Conservation (phyloP, 1,140 invertebrate genomes). For the Zeugodacus cucurbitae region DNA sequence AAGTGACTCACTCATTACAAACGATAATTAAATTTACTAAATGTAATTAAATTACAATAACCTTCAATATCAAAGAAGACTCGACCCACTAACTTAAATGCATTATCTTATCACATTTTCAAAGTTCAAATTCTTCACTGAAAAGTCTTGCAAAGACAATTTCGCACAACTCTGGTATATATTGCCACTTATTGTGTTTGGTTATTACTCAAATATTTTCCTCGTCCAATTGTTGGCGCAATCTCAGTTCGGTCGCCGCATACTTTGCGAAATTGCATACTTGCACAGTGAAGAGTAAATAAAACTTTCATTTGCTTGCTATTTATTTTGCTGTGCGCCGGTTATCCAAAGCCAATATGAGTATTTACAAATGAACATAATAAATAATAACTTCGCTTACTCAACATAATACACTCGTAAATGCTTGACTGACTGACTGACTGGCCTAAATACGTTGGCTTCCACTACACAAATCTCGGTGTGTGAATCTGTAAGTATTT, state of each 20-base stretch:
- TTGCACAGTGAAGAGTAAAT: background rate
- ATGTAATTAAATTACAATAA: no score
- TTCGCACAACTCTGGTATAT: background rate
- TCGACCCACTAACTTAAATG: no score
- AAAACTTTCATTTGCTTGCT: background rate
- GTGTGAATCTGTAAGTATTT: background rate
- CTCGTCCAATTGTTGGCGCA: background rate
- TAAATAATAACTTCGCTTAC: conserved; percentile 2
- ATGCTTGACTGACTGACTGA: background rate
- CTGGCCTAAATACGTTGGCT: background rate
- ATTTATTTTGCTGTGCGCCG: conserved; percentile 13
- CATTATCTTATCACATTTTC: no score
- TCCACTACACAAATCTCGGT: background rate
- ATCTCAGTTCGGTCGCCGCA: background rate
- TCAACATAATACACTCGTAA: background rate
- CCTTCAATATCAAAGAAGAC: no score
- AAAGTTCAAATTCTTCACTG: background rate
- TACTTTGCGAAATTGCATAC: background rate
- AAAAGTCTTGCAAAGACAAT: background rate
- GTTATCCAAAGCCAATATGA: background rate
- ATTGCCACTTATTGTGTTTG: background rate
- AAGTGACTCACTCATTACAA: no score
- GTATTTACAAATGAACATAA: conserved; percentile 23
- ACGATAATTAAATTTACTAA: no score
- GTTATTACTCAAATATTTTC: background rate